Conservation (phyloP, 2,888 invertebrate species). For the Heliconius ethilla region DNA sequence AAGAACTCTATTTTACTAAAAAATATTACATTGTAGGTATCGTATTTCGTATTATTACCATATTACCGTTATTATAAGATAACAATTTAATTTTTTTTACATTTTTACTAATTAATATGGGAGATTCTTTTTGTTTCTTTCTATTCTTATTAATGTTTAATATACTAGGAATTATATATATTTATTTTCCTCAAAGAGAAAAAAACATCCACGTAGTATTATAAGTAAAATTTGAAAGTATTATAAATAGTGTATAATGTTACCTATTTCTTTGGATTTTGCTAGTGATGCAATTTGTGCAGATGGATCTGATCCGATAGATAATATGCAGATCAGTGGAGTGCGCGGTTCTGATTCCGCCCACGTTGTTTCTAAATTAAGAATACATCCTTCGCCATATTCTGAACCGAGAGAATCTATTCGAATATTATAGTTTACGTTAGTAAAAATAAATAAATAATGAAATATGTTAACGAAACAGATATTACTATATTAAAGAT, state of each 20-base stretch:
- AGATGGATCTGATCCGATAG: conserved; percentile 98
- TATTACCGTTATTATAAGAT: too few species aligned
- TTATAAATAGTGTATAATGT: not conserved
- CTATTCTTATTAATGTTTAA: not conserved
- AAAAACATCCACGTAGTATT: not conserved
- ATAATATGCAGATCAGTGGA: conserved; percentile 95
- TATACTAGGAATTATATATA: not conserved
- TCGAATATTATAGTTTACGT: conserved; percentile 39
- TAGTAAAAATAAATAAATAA: not conserved
- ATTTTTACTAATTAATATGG: not conserved
- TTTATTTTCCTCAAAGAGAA: too few species aligned
- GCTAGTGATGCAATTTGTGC: conserved; percentile 94
- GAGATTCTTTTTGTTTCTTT: too few species aligned
- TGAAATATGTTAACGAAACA: not conserved
- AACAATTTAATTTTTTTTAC: too few species aligned
- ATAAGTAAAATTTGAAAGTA: not conserved
- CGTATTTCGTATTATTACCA: too few species aligned
- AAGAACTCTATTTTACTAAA: too few species aligned
- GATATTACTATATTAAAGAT: not conserved
- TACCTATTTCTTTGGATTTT: conserved; percentile 92
- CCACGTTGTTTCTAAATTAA: conserved; percentile 95
- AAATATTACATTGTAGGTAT: too few species aligned
- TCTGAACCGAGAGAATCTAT: conserved; percentile 91
- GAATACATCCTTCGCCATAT: conserved; percentile 94
- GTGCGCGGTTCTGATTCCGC: conserved; percentile 93